These are phyloP conservation scores for Pseudomyrmex dendroicus DNA, from an alignment of 1,140 invertebrate genomes.

Conservation along the genomic window DNA sequence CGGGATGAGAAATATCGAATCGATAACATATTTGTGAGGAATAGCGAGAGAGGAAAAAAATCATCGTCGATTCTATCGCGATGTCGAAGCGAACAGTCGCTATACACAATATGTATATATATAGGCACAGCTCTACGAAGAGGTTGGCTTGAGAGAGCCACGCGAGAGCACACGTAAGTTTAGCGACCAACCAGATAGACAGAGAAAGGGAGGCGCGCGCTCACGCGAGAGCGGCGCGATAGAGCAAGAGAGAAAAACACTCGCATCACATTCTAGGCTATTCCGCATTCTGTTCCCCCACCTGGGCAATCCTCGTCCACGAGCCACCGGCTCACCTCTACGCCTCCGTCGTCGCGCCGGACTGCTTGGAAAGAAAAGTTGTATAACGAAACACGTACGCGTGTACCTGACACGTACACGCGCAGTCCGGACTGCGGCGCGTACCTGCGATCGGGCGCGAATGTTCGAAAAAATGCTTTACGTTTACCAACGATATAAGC, in stretches of 20 bases:
- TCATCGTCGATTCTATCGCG: no score
- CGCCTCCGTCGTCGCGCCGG: conserved; percentile 71
- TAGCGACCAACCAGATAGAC: conserved; percentile 32
- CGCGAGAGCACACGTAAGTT: conserved; percentile 28
- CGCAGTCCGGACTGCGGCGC: conserved; percentile 5
- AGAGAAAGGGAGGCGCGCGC: conserved; percentile 41
- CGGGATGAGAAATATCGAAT: background rate
- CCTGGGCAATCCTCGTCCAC: conserved; percentile 68
- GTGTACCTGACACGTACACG: conserved; percentile 65
- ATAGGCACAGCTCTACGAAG: background rate
- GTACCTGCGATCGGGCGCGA: background rate
- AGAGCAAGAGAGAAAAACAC: conserved; percentile 75
- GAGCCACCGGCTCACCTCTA: conserved; percentile 80
- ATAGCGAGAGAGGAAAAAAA: background rate
- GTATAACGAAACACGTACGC: conserved; percentile 76
- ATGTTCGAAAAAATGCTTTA: no score
- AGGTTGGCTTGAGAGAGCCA: conserved; percentile 49
- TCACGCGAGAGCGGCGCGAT: conserved; percentile 36
- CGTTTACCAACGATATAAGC: no score
- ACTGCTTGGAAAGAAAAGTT: conserved; percentile 79
- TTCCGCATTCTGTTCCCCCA: conserved; percentile 86
- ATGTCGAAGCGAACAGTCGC: background rate
- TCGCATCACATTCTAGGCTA: conserved; percentile 86
- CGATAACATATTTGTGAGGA: background rate
- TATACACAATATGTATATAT: no score